phyloP scores from a whole-genome alignment of 2,888 invertebrate species.

The Eucriotettix oculatus region DNA sequence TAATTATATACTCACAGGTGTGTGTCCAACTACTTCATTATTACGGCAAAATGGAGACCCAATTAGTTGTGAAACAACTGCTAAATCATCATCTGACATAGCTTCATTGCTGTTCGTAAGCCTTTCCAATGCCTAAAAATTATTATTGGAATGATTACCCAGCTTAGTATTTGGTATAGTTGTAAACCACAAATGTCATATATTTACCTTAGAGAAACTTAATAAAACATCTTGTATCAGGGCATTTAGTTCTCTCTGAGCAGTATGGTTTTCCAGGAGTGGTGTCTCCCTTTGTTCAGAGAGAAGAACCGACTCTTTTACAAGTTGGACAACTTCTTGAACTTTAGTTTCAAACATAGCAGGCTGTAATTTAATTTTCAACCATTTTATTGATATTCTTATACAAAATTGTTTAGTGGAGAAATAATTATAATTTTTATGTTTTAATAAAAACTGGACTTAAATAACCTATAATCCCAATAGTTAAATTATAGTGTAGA shows the following conservation, averaged over 20 bases:
- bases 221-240: constrained; percentile 41
- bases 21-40: constrained; percentile 4
- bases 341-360: constrained; percentile 54
- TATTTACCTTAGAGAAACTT: constrained; percentile 20
- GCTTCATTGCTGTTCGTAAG: constrained; percentile 51
- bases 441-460: no score
- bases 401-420: no score
- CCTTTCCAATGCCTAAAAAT: constrained; percentile 45
- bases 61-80: constrained; percentile 43
- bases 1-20: constrained; percentile 2
- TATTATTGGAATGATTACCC: no score
- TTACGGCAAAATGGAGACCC: constrained; percentile 32
- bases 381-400: no score
- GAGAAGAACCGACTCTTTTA: constrained; percentile 43
- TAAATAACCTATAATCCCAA: no score
- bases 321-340: constrained; percentile 45
- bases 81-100: constrained; percentile 23
- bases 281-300: constrained; percentile 46
- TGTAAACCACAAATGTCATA: no score
- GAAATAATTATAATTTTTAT: no score
- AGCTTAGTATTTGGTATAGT: no score
- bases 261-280: constrained; percentile 34
- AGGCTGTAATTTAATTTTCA: constrained; percentile 32
- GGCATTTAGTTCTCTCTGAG: constrained; percentile 30
- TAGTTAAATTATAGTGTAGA: no score